Base-by-base conservation (phyloP, 1,140 invertebrate species). In the Hypsibius dujardini region DNA sequence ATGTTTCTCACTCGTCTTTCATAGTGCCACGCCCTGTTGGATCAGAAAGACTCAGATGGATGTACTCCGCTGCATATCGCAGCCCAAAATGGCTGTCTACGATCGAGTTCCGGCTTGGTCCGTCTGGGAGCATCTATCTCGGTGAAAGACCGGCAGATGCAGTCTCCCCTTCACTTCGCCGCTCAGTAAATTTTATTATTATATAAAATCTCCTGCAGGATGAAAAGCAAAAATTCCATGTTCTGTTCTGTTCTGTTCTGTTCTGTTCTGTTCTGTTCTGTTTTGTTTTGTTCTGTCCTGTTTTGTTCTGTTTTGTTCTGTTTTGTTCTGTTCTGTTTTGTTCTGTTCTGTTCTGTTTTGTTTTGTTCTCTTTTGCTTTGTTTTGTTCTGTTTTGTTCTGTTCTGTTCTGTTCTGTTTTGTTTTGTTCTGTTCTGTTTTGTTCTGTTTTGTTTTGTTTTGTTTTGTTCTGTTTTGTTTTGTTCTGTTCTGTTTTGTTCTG, bases 41-140 rank as follows among this genome's bases (percentile, higher is more conserved):
- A 92, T 77, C 88, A 92, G 77, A 88, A 88, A 76, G 90, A 93
- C 76, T 84, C 84, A 70, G 84, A 84, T 42, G 90, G 90, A 1
- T 92, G 89, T 77, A 91, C 90, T 0, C 88, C 90, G 0, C 79
- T 94, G 28, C 90, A 92, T 78, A 92, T 90, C 75, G 90, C 90
- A 0, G 88, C 88, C 74, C 82, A 86, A 46, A 86, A 87, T 74
- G 90, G 90, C 0, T 87, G 91, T 74, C 87, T 92, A 70, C 81
- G 85, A 50, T 89, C 87, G 59, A 81, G 91, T 69, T 85, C 88
- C 75, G 87, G 87, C 75, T 82, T 94, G 1, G 87, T 94, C 7
- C 81, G 83, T 2, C 79, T 91, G 1, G 90, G 90, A 0, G 90
- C 89, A 12, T 85, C 85, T 73, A 87, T 92, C 70, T 90, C 89